These are phyloP conservation scores for Chloebia gouldiae DNA, from an alignment of 2,113 vertebrate genomes.

Conservation along the genomic window DNA sequence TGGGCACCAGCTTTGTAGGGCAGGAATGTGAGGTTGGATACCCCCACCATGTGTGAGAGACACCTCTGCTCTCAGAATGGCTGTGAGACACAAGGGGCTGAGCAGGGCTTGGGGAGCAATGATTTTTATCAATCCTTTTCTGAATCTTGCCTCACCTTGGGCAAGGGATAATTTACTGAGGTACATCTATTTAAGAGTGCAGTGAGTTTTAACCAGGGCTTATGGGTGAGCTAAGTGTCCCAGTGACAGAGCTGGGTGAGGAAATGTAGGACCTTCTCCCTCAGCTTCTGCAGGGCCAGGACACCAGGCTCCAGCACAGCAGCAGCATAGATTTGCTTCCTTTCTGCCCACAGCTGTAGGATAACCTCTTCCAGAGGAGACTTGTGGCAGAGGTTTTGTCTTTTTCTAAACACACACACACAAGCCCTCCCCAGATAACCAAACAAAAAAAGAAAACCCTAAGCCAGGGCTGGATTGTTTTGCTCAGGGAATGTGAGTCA, in stretches of 20 bases:
- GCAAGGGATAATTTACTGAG: not conserved
- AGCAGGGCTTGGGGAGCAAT: not conserved
- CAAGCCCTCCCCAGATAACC: rapidly evolving
- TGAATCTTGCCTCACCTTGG: not conserved
- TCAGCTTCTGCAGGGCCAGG: not conserved
- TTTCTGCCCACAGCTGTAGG: not conserved
- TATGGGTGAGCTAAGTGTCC: rapidly evolving
- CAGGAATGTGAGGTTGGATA: rapidly evolving
- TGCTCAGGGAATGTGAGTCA: not conserved
- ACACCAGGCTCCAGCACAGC: not conserved
- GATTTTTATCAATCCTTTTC: not conserved
- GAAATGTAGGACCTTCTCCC: not conserved
- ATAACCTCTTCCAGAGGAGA: not conserved
- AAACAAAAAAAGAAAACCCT: not conserved
- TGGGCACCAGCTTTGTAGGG: not conserved
- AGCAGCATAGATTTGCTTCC: not conserved
- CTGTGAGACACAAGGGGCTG: not conserved
- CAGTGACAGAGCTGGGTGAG: not conserved
- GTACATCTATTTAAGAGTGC: not conserved
- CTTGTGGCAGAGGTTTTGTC: not conserved
- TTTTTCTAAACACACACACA: not conserved
- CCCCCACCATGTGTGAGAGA: not conserved
- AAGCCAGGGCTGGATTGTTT: not conserved
- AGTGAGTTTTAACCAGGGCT: not conserved
- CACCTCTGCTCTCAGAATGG: not conserved